A percentile compares a stretch with the other conserved stretches of the same genome.
Evolutionary conservation across 1,140 invertebrate species (phyloP).

Genomic region (Thalassaphorura encarpata): DNA sequence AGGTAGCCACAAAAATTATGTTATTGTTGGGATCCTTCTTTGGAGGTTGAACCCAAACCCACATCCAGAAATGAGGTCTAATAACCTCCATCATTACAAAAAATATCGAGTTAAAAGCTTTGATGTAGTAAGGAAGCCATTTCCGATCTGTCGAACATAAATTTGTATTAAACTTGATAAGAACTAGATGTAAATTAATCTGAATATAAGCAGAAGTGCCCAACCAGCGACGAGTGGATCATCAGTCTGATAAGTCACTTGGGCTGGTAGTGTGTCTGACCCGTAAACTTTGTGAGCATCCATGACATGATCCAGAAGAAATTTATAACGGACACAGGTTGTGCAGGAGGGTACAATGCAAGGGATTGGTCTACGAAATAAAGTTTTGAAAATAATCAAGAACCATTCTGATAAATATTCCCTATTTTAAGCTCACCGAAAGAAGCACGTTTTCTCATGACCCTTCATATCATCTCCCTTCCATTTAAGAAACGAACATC

Average conservation of each 20-base stretch:
- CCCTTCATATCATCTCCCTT: conserved; percentile 28
- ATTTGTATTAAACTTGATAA: too few species aligned
- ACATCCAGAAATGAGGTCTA: conserved; percentile 19
- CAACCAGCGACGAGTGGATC: background rate
- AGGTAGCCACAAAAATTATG: conserved; percentile 8
- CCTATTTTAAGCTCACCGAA: conserved; percentile 6
- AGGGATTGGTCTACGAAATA: conserved; percentile 1
- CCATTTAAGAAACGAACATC: conserved; percentile 24
- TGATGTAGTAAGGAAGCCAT: conserved; percentile 26
- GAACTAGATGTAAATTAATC: too few species aligned
- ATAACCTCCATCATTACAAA: conserved; percentile 25
- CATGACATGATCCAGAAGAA: conserved; percentile 15
- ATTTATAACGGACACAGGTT: conserved; percentile 9
- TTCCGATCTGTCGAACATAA: conserved; percentile 2
- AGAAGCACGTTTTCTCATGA: conserved; percentile 21
- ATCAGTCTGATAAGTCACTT: conserved; percentile 5
- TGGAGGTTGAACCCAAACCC: conserved; percentile 21
- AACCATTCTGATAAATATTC: background rate
- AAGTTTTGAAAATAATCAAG: background rate
- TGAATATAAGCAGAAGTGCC: too few species aligned
- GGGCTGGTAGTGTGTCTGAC: conserved; percentile 9
- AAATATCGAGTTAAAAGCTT: conserved; percentile 16
- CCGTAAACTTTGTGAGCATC: conserved; percentile 11
- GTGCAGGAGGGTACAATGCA: conserved; percentile 20
- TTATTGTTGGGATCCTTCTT: conserved; percentile 8